A percentile compares a stretch with the other conserved stretches of the same genome.
These are phyloP conservation scores for Troilus luridus DNA, from an alignment of 2,888 invertebrate species.

Conservation along the genomic window DNA sequence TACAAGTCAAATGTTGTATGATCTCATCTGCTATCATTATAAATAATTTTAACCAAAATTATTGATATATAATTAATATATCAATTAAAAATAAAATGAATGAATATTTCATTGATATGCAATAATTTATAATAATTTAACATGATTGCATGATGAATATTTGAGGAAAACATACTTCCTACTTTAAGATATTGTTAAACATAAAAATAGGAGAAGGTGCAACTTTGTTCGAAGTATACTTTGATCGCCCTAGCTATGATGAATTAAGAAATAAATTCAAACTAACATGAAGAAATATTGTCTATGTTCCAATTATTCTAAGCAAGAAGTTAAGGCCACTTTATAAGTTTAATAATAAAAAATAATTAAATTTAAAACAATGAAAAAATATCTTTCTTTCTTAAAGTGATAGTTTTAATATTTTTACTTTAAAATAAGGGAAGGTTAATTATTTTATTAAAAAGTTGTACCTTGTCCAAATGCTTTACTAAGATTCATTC, in stretches of 20 bases:
- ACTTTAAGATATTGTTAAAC: background rate
- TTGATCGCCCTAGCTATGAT: background rate
- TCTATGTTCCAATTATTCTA: constrained; percentile 19
- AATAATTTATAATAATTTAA: background rate
- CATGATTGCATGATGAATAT: background rate
- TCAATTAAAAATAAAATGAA: background rate
- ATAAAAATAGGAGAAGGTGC: constrained; percentile 19
- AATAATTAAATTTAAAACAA: background rate
- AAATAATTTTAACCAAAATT: background rate
- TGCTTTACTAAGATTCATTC: background rate
- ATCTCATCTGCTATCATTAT: background rate
- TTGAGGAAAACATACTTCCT: background rate
- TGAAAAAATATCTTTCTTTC: background rate
- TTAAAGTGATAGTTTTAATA: background rate
- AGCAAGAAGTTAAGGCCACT: constrained; percentile 30
- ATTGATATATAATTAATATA: background rate
- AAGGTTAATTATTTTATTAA: background rate
- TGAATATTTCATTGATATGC: background rate
- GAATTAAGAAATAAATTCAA: background rate
- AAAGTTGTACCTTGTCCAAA: constrained; percentile 42
- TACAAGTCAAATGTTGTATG: background rate
- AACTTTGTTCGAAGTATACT: background rate
- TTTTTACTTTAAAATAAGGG: background rate
- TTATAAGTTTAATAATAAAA: background rate
- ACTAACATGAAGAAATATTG: background rate